Base-by-base conservation (phyloP, 1,140 invertebrate species). In the Ephestia elutella region DNA sequence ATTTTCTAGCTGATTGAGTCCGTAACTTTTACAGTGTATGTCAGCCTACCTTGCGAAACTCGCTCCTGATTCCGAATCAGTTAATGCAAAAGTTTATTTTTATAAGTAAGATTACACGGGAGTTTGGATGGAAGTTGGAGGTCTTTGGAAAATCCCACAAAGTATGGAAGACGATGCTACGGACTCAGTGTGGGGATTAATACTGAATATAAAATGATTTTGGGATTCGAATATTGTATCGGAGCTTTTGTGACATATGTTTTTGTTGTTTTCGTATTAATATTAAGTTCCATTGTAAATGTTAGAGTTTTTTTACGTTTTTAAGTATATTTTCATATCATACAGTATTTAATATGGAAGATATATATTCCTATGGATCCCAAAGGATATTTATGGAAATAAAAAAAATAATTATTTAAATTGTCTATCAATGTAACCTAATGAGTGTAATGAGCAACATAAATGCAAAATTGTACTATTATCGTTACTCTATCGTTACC, bases 41-140 rank as follows among this genome's bases (percentile, higher is more conserved):
- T 73, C 78, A 70, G 81, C 76, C 78, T 76, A 79, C 77, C 80
- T 82, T 70, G 68, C 62, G 61, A 79, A 71, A 82, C 65, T 83
- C 78, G 66, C 71, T 75, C 74, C 75, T 85, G 80, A 86, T 85
- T 82, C 81, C 73, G 83, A 86, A 87, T 86, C 86, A 86, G 87
- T 88, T 89, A 90, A 90, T 90, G 89, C 75, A 89, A 89, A 90
- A 90, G 89, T 90, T 90, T 90, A 89, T 89, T 89, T 89, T 90
- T 90, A 89, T 90, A 90, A 90, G 89, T 89, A 87, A 89, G 89
- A 89, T 90, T 90, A 89, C 82, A 82, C 76, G 72, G 71, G 80
- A 80, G 73, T 84, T 83, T 54, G 71, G 73, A 80, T 80, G 74
- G 71, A 86, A 88, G 73, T 86, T 87, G 65, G 68, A 73, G 79